phyloP scores from a whole-genome alignment of 1,140 invertebrate species.

The Lepidurus arcticus region DNA sequence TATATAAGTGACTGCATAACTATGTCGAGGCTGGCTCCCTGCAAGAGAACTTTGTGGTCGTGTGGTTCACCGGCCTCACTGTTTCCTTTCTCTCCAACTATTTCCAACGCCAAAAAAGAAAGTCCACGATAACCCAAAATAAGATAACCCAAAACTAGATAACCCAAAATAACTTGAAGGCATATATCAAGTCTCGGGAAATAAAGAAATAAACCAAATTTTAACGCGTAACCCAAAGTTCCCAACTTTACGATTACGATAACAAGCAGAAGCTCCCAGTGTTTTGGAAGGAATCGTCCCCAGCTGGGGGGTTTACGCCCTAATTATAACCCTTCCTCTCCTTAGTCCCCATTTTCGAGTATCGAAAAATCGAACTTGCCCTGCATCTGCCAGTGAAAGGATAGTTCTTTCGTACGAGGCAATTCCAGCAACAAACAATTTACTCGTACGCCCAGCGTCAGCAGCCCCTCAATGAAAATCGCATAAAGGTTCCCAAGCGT shows the following conservation, averaged over 20 bases:
- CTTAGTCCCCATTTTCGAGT: no score
- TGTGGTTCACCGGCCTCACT: background rate
- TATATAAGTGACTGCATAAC: background rate
- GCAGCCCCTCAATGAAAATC: no score
- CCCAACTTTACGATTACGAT: background rate
- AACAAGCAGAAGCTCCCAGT: background rate
- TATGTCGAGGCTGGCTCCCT: background rate
- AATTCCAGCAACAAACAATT: no score
- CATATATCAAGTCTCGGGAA: background rate
- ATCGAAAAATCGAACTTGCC: no score
- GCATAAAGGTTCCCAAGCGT: no score
- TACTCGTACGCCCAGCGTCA: no score
- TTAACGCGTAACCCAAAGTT: background rate
- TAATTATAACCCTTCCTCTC: no score
- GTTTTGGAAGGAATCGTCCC: background rate
- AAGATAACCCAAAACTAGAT: background rate
- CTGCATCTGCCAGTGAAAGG: no score
- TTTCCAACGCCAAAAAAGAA: background rate
- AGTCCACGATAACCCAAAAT: background rate
- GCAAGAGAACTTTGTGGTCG: background rate
- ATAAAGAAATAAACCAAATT: background rate
- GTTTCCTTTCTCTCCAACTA: background rate
- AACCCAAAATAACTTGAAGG: background rate
- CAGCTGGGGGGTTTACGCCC: no score
- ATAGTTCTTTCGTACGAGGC: no score